Evolutionary conservation across 2,797 vertebrate species (phyloP), one percentile per base, ranked within the genome.

Genomic region (Echiichthys vipera): DNA sequence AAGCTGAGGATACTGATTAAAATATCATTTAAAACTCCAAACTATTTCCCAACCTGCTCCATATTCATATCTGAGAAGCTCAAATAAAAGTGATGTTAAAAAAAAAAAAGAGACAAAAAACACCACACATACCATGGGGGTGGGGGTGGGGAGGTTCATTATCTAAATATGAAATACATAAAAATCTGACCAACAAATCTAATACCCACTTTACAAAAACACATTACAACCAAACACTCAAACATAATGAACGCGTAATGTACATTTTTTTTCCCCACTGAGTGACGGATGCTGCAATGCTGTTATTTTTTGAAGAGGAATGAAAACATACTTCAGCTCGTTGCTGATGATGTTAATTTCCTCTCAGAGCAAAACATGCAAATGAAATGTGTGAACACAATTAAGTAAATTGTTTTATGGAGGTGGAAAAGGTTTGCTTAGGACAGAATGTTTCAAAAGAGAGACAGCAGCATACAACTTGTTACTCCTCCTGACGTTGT

Each of bases 281-380:
- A 87, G 79, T 86, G 90, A 93, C 84, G 75, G 83, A 84, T 74
- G 84, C 77, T 86, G 81, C 84, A 82, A 87, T 81, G 78, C 82
- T 90, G 89, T 86, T 88, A 84, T 91, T 89, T 77, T 87, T 74
- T 93, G 90, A 93, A 94, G 92, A 93, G 93, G 88, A 90, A 80
- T 91, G 79, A 93, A 94, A 94, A 94, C 92, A 94, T 84, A 92
- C 93, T 94, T 93, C 86, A 94, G 88, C 84, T 89, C 83, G 81
- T 73, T 88, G 84, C 78, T 89, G 91, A 90, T 89, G 69, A 91
- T 91, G 89, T 87, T 91, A 89, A 93, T 92, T 91, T 93, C 87
- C 89, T 90, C 88, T 93, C 90, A 88, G 84, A 93, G 86, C 89
- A 87, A 89, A 92, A 91, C 89, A 94, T 93, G 93, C 90, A 93